Conservation (phyloP, 64 coral and sea anemone genomes). For the Actinia equina region DNA sequence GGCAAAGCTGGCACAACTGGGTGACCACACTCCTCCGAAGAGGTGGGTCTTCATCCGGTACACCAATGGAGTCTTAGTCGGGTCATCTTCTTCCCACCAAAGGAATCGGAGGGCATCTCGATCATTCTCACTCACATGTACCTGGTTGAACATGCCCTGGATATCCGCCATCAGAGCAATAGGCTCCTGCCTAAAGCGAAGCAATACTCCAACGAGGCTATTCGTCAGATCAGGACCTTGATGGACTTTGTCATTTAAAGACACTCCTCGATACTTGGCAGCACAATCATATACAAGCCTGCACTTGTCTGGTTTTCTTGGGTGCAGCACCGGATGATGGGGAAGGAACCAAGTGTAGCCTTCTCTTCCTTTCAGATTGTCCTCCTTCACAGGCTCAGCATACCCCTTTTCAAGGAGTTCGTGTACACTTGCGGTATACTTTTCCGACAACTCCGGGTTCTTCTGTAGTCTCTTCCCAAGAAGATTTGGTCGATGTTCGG, state of each 20-base stretch:
- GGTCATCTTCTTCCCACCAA: constrained; percentile 41
- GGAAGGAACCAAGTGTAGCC: constrained; percentile 53
- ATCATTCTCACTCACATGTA: constrained; percentile 23
- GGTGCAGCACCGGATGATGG: constrained; percentile 40
- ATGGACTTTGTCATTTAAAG: constrained; percentile 26
- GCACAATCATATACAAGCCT: constrained; percentile 36
- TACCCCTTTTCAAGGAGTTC: constrained; percentile 22
- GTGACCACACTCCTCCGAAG: constrained; percentile 41
- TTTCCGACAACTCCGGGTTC: not conserved
- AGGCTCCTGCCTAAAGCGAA: constrained; percentile 38
- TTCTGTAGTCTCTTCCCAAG: constrained; percentile 36
- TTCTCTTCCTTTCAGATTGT: not conserved
- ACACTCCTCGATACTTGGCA: constrained; percentile 26
- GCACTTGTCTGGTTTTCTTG: constrained; percentile 44
- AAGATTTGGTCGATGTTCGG: constrained; percentile 34
- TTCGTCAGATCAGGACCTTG: constrained; percentile 41
- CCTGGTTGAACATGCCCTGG: constrained; percentile 32
- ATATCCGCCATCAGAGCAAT: constrained; percentile 49
- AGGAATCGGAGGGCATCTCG: constrained; percentile 33
- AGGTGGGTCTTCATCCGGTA: constrained; percentile 46
- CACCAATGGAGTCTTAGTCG: not conserved
- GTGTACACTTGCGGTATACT: not conserved
- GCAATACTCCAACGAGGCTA: constrained; percentile 27
- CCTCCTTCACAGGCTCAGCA: constrained; percentile 12
- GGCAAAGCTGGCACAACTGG: constrained; percentile 56